These are phyloP conservation scores for Sisyra terminalis DNA, from an alignment of 2,888 invertebrate genomes.

Conservation along the genomic window DNA sequence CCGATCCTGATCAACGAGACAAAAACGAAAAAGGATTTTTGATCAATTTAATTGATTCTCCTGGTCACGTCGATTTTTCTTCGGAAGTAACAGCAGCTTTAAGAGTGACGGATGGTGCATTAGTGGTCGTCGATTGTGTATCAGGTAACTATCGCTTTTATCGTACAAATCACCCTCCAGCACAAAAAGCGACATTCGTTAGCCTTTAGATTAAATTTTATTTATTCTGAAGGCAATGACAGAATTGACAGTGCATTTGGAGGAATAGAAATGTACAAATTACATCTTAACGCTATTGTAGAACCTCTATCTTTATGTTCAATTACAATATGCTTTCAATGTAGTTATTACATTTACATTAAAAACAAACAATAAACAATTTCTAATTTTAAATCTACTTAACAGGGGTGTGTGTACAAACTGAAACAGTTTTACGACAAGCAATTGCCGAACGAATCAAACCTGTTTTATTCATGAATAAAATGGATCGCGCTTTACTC, in stretches of 20 bases:
- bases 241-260: conserved; percentile 48
- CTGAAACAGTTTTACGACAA: conserved; percentile 98
- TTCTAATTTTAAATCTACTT: conserved; percentile 1
- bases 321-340: conserved; percentile 37
- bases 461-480: conserved; percentile 99
- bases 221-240: conserved; percentile 18
- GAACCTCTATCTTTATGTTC: conserved; percentile 74
- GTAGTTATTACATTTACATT: not conserved
- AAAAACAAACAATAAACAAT: not conserved
- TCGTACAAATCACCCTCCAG: conserved; percentile 18
- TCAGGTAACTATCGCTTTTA: conserved; percentile 72
- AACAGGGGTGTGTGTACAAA: conserved; percentile 97
- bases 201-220: conserved; percentile 11
- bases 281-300: conserved; percentile 48
- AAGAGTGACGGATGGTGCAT: conserved; percentile 98
- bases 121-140: conserved; percentile 99
- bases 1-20: conserved; percentile 77
- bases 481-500: conserved; percentile 98
- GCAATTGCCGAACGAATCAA: conserved; percentile 99
- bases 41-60: conserved; percentile 99
- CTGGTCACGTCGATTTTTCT: conserved; percentile 99
- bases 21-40: conserved; percentile 89
- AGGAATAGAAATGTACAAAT: conserved; percentile 36
- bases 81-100: conserved; percentile 99
- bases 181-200: conserved; percentile 20